Percentiles rank a stretch among this genome's conserved stretches.
Conservation (phyloP, 2,888 invertebrate species). For the Sphecodes monilicornis region DNA sequence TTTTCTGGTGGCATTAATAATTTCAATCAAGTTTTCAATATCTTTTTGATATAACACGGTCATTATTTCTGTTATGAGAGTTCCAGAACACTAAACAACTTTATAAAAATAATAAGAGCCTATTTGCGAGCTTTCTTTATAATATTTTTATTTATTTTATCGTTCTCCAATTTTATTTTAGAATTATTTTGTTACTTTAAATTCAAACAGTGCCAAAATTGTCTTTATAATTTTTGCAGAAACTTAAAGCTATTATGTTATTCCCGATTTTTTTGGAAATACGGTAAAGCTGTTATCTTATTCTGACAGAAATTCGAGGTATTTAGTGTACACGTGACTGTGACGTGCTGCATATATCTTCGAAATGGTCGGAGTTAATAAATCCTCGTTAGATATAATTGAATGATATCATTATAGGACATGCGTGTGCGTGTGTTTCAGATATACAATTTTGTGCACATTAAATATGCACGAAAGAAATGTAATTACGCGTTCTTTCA, state of each 20-base stretch:
- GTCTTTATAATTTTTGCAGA: not conserved
- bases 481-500: not conserved
- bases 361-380: not conserved
- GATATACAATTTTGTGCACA: not conserved
- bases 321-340: not conserved
- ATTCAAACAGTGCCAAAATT: not conserved
- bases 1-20: not conserved
- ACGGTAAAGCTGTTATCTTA: not conserved
- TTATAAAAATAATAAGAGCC: no score
- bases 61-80: no score
- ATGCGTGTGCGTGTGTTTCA: not conserved
- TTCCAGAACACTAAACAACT: no score
- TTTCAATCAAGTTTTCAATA: not conserved
- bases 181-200: not conserved
- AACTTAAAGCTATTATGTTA: not conserved
- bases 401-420: not conserved
- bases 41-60: no score
- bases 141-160: no score
- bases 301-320: not conserved
- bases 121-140: no score
- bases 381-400: slow-evolving; percentile 6
- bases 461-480: not conserved
- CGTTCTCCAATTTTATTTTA: no score
- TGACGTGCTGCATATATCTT: not conserved
- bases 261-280: not conserved